Evolutionary conservation across 2,888 invertebrate genomes (phyloP), one percentile per base, ranked within the genome.

Genomic region (Blomia tropicalis): DNA sequence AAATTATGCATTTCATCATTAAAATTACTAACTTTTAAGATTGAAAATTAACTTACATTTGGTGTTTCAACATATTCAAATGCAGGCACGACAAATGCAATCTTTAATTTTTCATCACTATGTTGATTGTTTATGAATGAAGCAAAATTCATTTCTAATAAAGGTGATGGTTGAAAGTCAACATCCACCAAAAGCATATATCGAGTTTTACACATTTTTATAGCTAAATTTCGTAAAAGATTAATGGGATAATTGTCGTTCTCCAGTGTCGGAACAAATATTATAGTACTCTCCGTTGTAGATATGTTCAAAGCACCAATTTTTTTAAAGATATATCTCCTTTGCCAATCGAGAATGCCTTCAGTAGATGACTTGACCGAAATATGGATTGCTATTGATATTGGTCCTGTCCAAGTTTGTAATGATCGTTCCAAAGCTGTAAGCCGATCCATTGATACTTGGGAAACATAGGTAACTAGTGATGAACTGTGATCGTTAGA

Each of bases 391-490:
- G 67, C 65, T 41, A 69, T 59, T 4, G 68, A 68, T 23, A 69
- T 65, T 4, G 69, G 68, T 25, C 67, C 67, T 19, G 62, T 60
- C 69, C 69, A 69, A 31, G 63, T 59, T 17, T 59, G 62, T 27
- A 69, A 54, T 36, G 67, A 69, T 47, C 66, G 64, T 62, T 68
- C 67, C 11, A 69, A 62, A 59, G 66, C 54, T 30, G 65, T 58
- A 36, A 69, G 41, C 60, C 69, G 66, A 58, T 69, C 69, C 68
- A 69, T 69, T 17, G 69, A 69, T 29, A 68, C 64, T 60, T 69
- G 69, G 23, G 67, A 69, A 17, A 68, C 67, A 25, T 68, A 47
- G 11, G 47, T 47, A 2, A 47, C 19, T 25, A 36, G 36, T 36
- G 51, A 27, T 47, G 51, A 27, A 11, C 7, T 7, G 11, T 14